Conservation (phyloP, 2,797 vertebrate species). For the Lateolabrax maculatus region DNA sequence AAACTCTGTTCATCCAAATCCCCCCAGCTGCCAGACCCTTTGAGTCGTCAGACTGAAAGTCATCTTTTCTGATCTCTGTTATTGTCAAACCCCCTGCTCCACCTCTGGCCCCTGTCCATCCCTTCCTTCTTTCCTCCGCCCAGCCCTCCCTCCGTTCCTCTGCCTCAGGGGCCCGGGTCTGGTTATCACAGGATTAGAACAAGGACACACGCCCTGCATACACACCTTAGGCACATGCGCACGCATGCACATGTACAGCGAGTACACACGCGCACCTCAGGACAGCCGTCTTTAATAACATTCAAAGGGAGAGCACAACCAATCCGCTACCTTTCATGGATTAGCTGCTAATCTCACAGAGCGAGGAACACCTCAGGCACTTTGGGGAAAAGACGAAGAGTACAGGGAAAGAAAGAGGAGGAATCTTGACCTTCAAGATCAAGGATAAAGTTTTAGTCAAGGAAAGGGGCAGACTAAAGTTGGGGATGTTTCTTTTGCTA, state of each 20-base stretch:
- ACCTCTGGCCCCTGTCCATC: constrained; percentile 57
- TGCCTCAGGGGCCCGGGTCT: constrained; percentile 66
- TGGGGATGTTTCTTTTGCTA: constrained; percentile 37
- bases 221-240: constrained; percentile 50
- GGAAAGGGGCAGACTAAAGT: constrained; percentile 54
- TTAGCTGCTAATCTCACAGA: constrained; percentile 84
- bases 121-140: constrained; percentile 10
- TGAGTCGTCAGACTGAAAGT: constrained; percentile 51
- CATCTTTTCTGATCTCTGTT: constrained; percentile 68
- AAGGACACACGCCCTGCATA: constrained; percentile 67
- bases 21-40: constrained; percentile 33
- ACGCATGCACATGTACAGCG: constrained; percentile 35
- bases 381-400: constrained; percentile 68
- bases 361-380: constrained; percentile 75
- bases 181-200: constrained; percentile 84
- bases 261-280: constrained; percentile 68
- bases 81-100: constrained; percentile 51
- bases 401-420: constrained; percentile 59
- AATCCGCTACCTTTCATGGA: constrained; percentile 82
- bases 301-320: constrained; percentile 77
- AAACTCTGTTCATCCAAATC: constrained; percentile 13
- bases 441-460: constrained; percentile 65
- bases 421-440: constrained; percentile 80
- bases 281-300: constrained; percentile 80
- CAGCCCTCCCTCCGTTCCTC: constrained; percentile 44